These are phyloP conservation scores for Sminthurinus aureus DNA, from an alignment of 2,888 invertebrate genomes.

Conservation along the genomic window DNA sequence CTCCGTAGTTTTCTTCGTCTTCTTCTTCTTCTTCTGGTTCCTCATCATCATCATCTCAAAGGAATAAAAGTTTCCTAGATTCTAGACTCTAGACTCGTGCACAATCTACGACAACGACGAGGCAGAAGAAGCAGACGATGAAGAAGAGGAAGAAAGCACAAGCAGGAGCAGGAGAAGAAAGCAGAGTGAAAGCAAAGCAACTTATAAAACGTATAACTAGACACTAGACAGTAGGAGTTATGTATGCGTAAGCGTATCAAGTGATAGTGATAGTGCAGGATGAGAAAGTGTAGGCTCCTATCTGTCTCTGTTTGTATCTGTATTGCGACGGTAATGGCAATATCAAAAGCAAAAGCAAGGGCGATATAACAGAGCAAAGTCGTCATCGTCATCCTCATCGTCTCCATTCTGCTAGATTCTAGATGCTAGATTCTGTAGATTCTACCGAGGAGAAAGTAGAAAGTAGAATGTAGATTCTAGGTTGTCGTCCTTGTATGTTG, in stretches of 20 bases:
- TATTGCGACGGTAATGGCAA: background rate
- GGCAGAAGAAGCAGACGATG: background rate
- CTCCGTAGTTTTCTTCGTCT: too few species aligned
- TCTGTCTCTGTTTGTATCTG: background rate
- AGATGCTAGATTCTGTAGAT: too few species aligned
- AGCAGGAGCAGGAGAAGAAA: too few species aligned
- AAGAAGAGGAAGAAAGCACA: too few species aligned
- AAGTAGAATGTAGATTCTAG: background rate
- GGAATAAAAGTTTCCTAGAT: conserved; percentile 23
- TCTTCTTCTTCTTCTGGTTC: background rate
- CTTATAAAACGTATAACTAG: background rate
- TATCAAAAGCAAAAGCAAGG: background rate
- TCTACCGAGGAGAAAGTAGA: too few species aligned
- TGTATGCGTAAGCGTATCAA: background rate
- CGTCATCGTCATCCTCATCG: conserved; percentile 3
- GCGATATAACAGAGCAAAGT: background rate
- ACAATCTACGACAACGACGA: background rate
- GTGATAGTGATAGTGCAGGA: background rate
- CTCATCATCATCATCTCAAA: conserved; percentile 10
- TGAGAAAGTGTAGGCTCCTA: background rate
- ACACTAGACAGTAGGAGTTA: too few species aligned
- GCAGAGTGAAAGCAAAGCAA: background rate
- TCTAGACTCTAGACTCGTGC: too few species aligned
- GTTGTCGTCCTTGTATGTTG: background rate
- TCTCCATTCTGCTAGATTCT: background rate